Conservation (phyloP, 2,888 invertebrate genomes). For the Antheraea yamamai region DNA sequence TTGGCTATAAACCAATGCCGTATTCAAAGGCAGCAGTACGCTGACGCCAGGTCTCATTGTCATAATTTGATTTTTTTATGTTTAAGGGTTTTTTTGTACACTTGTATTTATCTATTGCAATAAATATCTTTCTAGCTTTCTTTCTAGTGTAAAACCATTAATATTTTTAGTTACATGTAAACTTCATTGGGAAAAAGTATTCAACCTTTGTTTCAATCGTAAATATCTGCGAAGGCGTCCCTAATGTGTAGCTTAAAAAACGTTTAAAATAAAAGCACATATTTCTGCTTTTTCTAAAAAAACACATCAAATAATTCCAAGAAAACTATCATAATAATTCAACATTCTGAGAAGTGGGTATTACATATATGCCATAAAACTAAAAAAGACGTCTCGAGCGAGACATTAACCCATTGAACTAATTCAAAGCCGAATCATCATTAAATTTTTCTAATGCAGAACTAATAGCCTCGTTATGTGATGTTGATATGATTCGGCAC, state of each 20-base stretch:
- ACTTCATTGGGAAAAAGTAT: too few relatives aligned
- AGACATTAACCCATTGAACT: conserved; percentile 9
- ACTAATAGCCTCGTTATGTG: conserved; percentile 14
- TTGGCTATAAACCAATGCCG: too few relatives aligned
- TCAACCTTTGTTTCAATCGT: too few relatives aligned
- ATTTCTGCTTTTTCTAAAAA: neutral
- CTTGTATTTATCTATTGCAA: too few relatives aligned
- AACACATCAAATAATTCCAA: neutral
- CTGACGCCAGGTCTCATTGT: too few relatives aligned
- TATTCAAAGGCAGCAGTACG: too few relatives aligned
- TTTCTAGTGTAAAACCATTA: too few relatives aligned
- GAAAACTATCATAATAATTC: neutral
- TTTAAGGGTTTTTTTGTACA: too few relatives aligned
- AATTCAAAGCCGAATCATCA: neutral
- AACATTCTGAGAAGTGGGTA: conserved; percentile 8
- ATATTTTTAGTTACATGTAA: too few relatives aligned
- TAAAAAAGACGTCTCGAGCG: neutral
- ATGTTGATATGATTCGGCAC: conserved; percentile 45
- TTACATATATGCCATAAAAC: conserved; percentile 4
- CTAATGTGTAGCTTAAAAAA: neutral
- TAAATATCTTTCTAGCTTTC: too few relatives aligned
- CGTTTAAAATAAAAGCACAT: neutral
- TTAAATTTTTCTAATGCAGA: neutral
- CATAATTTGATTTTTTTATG: too few relatives aligned
- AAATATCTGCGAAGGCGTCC: neutral